Conservation (phyloP, 2,113 vertebrate species). For the Lycaon pictus region DNA sequence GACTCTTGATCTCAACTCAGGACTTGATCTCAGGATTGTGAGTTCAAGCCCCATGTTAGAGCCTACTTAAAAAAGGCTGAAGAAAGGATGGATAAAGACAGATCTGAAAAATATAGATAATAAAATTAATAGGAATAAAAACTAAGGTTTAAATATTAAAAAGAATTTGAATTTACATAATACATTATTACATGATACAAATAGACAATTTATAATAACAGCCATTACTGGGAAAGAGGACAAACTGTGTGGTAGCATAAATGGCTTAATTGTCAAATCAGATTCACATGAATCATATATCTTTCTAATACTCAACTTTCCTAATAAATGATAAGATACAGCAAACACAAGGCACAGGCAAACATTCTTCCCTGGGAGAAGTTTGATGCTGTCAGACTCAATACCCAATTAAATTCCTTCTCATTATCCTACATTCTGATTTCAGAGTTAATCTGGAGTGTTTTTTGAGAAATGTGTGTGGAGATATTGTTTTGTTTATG, state of each 20-base stretch:
- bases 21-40: neutral
- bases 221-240: neutral
- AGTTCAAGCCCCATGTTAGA: neutral
- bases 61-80: neutral
- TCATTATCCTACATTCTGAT: neutral
- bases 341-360: neutral
- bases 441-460: neutral
- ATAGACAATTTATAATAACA: neutral
- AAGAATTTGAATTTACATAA: neutral
- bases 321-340: neutral
- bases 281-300: neutral
- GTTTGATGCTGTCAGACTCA: neutral
- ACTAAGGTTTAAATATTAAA: neutral
- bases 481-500: neutral
- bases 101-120: neutral
- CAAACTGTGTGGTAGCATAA: neutral
- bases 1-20: neutral
- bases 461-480: slow-evolving; percentile 10
- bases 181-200: neutral
- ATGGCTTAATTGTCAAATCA: neutral
- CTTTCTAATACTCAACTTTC: neutral
- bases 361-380: neutral
- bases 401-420: neutral
- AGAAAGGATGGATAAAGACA: neutral
- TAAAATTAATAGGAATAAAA: neutral